These are phyloP conservation scores for Raja brachyura DNA, from an alignment of 2,113 vertebrate species.

Conservation along the genomic window DNA sequence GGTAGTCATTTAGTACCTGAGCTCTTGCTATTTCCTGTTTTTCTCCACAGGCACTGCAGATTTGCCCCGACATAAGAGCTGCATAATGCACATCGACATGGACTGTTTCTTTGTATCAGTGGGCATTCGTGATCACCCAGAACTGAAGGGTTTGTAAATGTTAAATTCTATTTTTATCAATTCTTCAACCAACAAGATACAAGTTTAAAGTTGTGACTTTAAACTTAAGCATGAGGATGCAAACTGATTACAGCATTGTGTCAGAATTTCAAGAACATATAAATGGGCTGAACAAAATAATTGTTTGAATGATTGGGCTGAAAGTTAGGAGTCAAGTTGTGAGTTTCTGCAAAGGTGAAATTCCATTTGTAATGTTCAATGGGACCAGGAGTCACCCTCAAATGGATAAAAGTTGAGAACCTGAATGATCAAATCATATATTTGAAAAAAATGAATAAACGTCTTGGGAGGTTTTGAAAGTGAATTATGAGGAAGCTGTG, in stretches of 20 bases:
- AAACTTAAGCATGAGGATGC: neutral
- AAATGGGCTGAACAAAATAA: neutral
- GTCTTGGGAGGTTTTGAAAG: neutral
- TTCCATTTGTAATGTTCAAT: neutral
- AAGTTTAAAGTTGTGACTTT: neutral
- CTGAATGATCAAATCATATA: neutral
- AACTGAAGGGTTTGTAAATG: constrained; percentile 77
- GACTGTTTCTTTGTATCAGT: constrained; percentile 99
- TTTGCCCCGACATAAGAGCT: constrained; percentile 68
- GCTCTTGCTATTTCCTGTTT: neutral
- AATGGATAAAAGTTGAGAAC: neutral
- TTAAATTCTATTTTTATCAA: neutral
- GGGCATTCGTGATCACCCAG: constrained; percentile 82
- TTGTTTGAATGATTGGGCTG: neutral
- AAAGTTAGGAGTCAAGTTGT: neutral
- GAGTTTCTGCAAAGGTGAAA: neutral
- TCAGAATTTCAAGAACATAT: neutral
- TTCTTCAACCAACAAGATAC: neutral
- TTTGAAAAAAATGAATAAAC: neutral
- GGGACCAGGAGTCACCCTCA: neutral
- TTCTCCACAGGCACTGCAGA: constrained; percentile 38
- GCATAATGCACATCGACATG: constrained; percentile 97
- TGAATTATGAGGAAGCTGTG: neutral
- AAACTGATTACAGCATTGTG: neutral
- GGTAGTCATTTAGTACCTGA: neutral